Evolutionary conservation across 2,797 vertebrate species (phyloP).

Genomic region (Scarus forsteni): DNA sequence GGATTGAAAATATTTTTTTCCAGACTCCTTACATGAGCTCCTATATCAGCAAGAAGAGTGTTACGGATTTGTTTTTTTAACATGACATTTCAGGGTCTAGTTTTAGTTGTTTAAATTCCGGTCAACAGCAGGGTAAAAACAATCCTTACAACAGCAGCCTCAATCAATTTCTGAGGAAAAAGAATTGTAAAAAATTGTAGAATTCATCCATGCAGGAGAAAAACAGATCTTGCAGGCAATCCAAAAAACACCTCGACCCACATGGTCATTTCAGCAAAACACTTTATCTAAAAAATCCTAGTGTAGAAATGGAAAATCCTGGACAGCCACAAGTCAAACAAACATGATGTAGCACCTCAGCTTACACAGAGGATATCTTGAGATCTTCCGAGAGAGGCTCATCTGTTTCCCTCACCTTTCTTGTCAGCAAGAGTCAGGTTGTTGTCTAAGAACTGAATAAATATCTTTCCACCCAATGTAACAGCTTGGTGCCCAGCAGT

Average conservation of each 20-base stretch:
- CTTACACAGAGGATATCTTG: constrained; percentile 6
- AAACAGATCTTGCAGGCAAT: constrained; percentile 25
- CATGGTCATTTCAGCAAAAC: constrained; percentile 9
- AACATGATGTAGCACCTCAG: constrained; percentile 28
- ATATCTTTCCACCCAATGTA: constrained; percentile 25
- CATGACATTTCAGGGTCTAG: not conserved
- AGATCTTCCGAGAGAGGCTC: constrained; percentile 26
- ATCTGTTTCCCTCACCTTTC: constrained; percentile 40
- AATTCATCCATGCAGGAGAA: constrained; percentile 18
- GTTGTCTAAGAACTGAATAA: constrained; percentile 37
- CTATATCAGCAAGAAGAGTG: not conserved
- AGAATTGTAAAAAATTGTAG: constrained; percentile 21
- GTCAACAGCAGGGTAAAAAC: constrained; percentile 49
- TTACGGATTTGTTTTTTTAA: not conserved
- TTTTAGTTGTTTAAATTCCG: not conserved
- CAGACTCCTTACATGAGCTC: no score
- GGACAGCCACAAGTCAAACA: constrained; percentile 17
- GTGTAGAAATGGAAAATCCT: constrained; percentile 7
- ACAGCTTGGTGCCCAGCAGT: constrained; percentile 44
- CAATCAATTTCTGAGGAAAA: constrained; percentile 21
- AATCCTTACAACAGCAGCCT: constrained; percentile 27
- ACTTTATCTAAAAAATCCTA: not conserved
- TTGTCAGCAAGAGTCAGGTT: constrained; percentile 35
- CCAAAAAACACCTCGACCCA: constrained; percentile 10
- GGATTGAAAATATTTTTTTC: no score